phyloP scores from a whole-genome alignment of 2,797 vertebrate species.

The Remorina albescens region DNA sequence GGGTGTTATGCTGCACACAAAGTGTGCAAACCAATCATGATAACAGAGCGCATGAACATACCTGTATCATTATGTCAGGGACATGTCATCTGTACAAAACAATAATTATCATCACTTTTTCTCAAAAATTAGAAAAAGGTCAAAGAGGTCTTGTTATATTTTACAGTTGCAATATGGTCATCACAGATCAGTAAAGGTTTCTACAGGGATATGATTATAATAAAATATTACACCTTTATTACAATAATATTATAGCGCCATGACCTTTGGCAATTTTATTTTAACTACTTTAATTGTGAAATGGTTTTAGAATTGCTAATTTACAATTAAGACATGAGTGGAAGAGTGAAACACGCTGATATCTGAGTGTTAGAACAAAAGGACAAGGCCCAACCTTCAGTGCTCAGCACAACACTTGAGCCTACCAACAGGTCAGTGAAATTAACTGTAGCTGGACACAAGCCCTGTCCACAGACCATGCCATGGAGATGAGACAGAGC shows the following conservation, averaged over 20 bases:
- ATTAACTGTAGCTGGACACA: slow-evolving; percentile 25
- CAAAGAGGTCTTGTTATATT: too few species aligned
- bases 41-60: too few species aligned
- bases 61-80: too few species aligned
- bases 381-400: slow-evolving; percentile 8
- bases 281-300: not conserved
- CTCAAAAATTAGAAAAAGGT: too few species aligned
- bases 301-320: too few species aligned
- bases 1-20: too few species aligned
- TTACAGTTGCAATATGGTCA: not conserved
- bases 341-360: not conserved
- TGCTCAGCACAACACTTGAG: not conserved
- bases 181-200: not conserved
- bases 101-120: too few species aligned
- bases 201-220: not conserved
- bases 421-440: slow-evolving; percentile 25
- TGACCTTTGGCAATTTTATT: not conserved
- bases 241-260: not conserved
- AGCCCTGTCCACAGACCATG: slow-evolving; percentile 42
- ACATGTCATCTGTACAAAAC: too few species aligned
- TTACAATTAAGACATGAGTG: slow-evolving; percentile 23
- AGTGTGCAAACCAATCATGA: too few species aligned
- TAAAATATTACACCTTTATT: not conserved
- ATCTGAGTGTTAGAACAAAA: slow-evolving; percentile 20
- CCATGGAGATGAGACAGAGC: slow-evolving; percentile 45